Evolutionary conservation across 2,113 vertebrate species (phyloP).

Genomic region (Cyprinodon brontotheroides): DNA sequence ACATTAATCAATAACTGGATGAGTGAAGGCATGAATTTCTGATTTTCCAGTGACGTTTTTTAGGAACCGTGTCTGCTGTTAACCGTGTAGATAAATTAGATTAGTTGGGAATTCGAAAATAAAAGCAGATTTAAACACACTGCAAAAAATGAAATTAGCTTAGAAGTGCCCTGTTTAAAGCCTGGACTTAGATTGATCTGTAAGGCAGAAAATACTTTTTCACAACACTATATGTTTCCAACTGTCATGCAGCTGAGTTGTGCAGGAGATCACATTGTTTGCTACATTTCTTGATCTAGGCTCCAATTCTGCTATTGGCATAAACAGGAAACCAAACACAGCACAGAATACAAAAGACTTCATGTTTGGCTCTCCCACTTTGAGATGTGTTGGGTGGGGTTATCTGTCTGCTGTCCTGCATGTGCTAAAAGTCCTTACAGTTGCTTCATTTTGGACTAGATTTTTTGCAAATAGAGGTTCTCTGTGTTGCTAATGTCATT

Average conservation of each 20-base stretch:
- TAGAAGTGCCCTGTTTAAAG: no score
- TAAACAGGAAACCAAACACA: constrained; percentile 59
- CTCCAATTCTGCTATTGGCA: constrained; percentile 54
- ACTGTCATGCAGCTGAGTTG: constrained; percentile 31
- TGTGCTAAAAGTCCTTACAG: constrained; percentile 17
- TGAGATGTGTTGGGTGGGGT: constrained; percentile 2
- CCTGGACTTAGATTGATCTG: not conserved
- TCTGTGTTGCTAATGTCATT: constrained; percentile 21
- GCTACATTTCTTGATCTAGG: constrained; percentile 18
- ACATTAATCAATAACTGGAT: constrained; percentile 54
- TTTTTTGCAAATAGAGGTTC: constrained; percentile 27
- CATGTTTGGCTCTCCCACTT: constrained; percentile 37
- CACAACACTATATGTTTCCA: not conserved
- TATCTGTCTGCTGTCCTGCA: constrained; percentile 25
- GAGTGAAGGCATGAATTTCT: constrained; percentile 54
- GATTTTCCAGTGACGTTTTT: constrained; percentile 35
- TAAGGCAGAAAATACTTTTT: not conserved
- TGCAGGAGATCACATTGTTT: constrained; percentile 59
- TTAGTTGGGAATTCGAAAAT: not conserved
- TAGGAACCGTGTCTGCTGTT: constrained; percentile 35
- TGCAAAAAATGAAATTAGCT: no score
- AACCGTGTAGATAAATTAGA: not conserved
- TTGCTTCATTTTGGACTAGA: constrained; percentile 7
- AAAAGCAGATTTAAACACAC: no score
- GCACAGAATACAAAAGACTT: constrained; percentile 48